Evolutionary conservation across 2,113 vertebrate species (phyloP), one percentile per base, ranked within the genome.

Genomic region (Acanthisitta chloris): DNA sequence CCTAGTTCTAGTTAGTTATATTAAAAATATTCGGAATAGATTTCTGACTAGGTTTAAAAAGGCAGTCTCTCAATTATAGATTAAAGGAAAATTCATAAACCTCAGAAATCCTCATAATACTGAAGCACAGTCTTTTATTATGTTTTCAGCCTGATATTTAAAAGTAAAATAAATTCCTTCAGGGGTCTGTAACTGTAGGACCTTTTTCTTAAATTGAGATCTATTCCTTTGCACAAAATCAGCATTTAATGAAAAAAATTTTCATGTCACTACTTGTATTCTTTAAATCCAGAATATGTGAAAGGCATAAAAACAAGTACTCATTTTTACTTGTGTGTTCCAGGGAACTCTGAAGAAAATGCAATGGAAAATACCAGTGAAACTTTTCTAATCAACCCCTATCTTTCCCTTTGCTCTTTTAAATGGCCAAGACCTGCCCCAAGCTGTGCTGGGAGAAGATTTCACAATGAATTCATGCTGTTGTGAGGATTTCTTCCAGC

Each of bases 101-200:
- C 28, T 70, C 66, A 90, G 73, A 94, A 92, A 78, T 72, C 45
- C 18, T 85, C 49, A 52, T 65, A 92, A 67, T 92, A 59, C 57
- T 43, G 58, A 94, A 71, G 36, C 6, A 5, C 38, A 67, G 31
- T 36, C 25, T 93, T 62, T 64, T 89, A 25, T n/a, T 52, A 38
- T 58, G 46, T 61, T 94, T 94, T 88, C 38, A 88, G 31, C 36
- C 43, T 70, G 43, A 58, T 88, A 69, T 33, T 86, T 15, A n/a
- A 31, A 91, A 74, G 10, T 82, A 65, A 93, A 96, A 78, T 58
- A 55, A 83, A 28, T 93, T 79, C 38, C 58, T 64, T 92, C 31
- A 57, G n/a, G 9, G 7, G 3, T 52, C 21, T 2, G 1, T 88
- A 76, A 51, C 34, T 84, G 49, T 24, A 85, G 57, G 34, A 76